Percentiles rank a stretch among this genome's conserved stretches.
Evolutionary conservation across 2,888 invertebrate genomes (phyloP).

Genomic region (Drosophila planitibia): DNA sequence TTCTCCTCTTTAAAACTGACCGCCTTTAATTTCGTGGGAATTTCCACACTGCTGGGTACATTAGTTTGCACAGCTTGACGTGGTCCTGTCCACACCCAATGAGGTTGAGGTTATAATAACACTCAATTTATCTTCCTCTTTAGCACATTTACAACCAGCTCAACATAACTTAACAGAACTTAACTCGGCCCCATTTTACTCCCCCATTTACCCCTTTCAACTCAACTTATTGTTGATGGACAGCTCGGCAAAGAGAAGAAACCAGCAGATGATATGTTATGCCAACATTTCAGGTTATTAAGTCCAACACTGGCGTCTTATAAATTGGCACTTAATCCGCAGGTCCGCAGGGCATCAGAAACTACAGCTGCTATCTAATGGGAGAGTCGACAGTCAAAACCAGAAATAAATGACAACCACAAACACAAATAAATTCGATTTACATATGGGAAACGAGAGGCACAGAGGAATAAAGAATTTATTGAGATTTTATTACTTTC

Average conservation of each 20-base stretch:
- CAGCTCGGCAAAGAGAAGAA: constrained; percentile 17
- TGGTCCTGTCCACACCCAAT: constrained; percentile 16
- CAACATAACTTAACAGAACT: constrained; percentile 18
- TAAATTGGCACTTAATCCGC: constrained; percentile 46
- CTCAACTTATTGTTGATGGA: constrained; percentile 31
- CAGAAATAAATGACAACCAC: not conserved
- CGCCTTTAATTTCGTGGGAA: constrained; percentile 8
- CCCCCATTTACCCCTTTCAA: not conserved
- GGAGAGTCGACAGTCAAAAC: not conserved
- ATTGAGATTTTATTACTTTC: not conserved
- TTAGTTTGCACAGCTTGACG: constrained; percentile 26
- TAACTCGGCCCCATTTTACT: constrained; percentile 2
- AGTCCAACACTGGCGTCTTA: constrained; percentile 32
- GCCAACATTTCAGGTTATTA: constrained; percentile 47
- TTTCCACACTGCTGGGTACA: constrained; percentile 31
- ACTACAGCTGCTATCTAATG: not conserved
- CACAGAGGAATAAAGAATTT: not conserved
- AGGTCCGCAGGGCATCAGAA: not conserved
- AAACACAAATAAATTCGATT: not conserved
- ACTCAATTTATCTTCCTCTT: constrained; percentile 68
- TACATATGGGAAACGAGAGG: not conserved
- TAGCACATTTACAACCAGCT: constrained; percentile 67
- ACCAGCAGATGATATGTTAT: not conserved
- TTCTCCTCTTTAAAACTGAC: not conserved
- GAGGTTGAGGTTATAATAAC: constrained; percentile 60